These are phyloP conservation scores for Gryon sp. DNA, from an alignment of 1,140 invertebrate genomes.

Conservation along the genomic window DNA sequence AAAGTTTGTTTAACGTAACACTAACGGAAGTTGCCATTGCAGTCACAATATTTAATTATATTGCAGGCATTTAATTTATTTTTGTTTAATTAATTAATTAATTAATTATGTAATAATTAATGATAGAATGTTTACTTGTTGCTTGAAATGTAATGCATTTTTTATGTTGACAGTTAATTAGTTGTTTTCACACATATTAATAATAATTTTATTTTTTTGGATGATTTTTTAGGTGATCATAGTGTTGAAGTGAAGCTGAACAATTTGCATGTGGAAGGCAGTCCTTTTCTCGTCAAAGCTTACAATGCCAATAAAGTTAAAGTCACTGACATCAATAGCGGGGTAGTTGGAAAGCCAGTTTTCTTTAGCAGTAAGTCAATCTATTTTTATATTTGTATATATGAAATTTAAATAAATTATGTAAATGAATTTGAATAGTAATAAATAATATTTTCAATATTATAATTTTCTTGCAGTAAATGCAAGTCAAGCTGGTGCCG, in stretches of 20 bases:
- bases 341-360: conserved; percentile 93
- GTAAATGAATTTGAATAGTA: too few relatives aligned
- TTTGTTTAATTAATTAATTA: background rate
- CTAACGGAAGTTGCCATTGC: conserved; percentile 1
- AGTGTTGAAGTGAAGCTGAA: conserved; percentile 93
- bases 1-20: conserved; percentile 1
- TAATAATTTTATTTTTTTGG: background rate
- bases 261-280: conserved; percentile 92
- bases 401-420: too few relatives aligned
- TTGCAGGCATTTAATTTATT: too few relatives aligned
- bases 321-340: conserved; percentile 93
- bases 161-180: background rate
- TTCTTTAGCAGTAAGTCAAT: conserved; percentile 96
- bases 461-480: conserved; percentile 83
- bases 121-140: conserved; percentile 19
- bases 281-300: conserved; percentile 96
- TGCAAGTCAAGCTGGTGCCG: conserved; percentile 91
- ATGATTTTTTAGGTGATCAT: conserved; percentile 86
- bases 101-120: background rate
- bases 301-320: conserved; percentile 95
- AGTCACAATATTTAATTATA: too few relatives aligned
- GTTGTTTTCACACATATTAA: too few relatives aligned
- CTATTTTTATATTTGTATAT: too few relatives aligned
- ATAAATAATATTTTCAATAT: background rate
- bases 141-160: background rate